phyloP scores from a whole-genome alignment of 1,140 invertebrate genomes.

The Matsumurasca onukii region DNA sequence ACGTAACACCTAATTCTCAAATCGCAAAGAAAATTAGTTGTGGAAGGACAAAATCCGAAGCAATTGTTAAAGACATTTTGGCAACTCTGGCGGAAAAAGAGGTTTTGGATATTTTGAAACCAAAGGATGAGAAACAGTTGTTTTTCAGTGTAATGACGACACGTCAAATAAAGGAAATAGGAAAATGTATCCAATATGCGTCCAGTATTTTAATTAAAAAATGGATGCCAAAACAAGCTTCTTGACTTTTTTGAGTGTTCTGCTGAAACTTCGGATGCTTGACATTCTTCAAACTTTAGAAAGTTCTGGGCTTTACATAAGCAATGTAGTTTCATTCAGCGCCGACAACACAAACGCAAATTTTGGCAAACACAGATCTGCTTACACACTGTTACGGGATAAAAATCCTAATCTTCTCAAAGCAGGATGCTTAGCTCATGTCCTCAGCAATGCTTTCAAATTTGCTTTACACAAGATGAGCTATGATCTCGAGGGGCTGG shows the following conservation, averaged over 20 bases:
- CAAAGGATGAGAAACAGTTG: background rate
- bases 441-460: conserved; percentile 1
- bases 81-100: background rate
- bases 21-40: background rate
- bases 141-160: conserved; percentile 4
- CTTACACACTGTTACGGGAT: conserved; percentile 15
- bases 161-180: conserved; percentile 9
- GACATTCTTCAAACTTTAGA: background rate
- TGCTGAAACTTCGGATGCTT: background rate
- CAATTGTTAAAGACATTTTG: background rate
- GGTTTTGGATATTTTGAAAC: background rate
- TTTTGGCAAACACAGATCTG: background rate
- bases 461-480: conserved; percentile 1
- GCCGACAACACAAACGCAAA: conserved; percentile 24
- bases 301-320: background rate
- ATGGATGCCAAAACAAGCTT: conserved; percentile 5
- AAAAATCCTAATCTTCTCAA: conserved; percentile 18
- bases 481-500: background rate
- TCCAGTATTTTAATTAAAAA: conserved; percentile 2
- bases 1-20: background rate
- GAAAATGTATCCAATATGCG: conserved; percentile 19
- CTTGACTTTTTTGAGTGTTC: conserved; percentile 6
- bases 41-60: background rate
- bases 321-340: background rate
- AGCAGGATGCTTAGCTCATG: conserved; percentile 1